Base-by-base conservation (phyloP, 1,140 invertebrate species). In the Musca vetustissima region DNA sequence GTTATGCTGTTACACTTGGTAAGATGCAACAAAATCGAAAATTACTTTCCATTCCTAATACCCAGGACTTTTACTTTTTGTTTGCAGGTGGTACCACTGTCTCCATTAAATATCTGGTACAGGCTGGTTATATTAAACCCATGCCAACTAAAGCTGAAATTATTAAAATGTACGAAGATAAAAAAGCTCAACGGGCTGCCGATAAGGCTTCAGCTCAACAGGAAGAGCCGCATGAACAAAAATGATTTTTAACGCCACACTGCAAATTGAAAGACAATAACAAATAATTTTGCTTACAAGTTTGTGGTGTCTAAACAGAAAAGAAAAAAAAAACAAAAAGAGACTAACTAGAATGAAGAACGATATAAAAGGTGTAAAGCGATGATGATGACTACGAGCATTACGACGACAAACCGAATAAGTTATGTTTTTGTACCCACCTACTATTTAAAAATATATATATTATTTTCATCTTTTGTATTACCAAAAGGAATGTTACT, bases 1-100 rank as follows among this genome's bases (percentile, higher is more conserved):
- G 96, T 73, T 98, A 98, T 84, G 92, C 93, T 2, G 90, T 97
- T 1, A 98, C 96, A 25, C 75, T 98, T 73, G 93, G 90, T 92
- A 85, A 86, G 72, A 19, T 52, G n/a, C 6, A 19, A 11, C 19
- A 50, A 6, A 50, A 2, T 49, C 47, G 13, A 49, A 49, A 6
- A 50, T 9, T 50, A 36, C 59, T 68, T 68, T 64, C n/a, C 1
- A 24, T 28, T 25, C 66, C 52, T 47, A n/a, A n/a, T n/a, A n/a
- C n/a, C n/a, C n/a, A n/a, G n/a, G n/a, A n/a, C n/a, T n/a, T n/a
- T n/a, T n/a, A n/a, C n/a, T n/a, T n/a, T n/a, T n/a, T n/a, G n/a
- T n/a, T 75, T 75, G 11, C 67, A 84, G 88, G 87, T 43, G 89
- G 89, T n/a, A 91, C 90, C 48, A 91, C 89, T 24, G 73, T 89